Conservation (phyloP, 92 coral and sea anemone genomes). For the Actinostola sp. region DNA sequence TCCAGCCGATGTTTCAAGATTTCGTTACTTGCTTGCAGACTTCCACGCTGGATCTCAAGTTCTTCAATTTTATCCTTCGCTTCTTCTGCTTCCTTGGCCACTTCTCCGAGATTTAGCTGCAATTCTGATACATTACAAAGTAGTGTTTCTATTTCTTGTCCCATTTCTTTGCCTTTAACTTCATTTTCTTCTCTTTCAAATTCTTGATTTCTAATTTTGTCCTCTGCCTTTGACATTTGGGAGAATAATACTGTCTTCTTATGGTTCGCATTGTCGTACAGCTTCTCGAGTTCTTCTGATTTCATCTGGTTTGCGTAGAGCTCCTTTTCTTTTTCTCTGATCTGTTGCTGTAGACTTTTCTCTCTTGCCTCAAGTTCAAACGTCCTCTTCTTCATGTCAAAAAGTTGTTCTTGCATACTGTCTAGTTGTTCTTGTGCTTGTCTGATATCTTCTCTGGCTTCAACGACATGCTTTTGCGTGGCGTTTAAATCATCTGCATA, state of each 20-base stretch:
- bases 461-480: conserved; percentile 59
- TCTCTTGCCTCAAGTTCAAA: conserved; percentile 82
- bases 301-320: conserved; percentile 52
- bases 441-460: conserved; percentile 63
- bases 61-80: conserved; percentile 62
- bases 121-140: conserved; percentile 38
- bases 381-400: conserved; percentile 61
- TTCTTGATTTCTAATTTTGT: conserved; percentile 56
- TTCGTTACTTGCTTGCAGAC: conserved; percentile 77
- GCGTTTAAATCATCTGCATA: conserved; percentile 59
- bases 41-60: conserved; percentile 67
- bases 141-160: conserved; percentile 28
- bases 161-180: conserved; percentile 30
- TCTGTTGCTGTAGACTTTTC: conserved; percentile 53
- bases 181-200: conserved; percentile 44
- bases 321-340: conserved; percentile 69
- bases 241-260: conserved; percentile 65
- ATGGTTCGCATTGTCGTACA: conserved; percentile 60
- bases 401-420: conserved; percentile 59
- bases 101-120: conserved; percentile 28
- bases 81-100: conserved; percentile 21
- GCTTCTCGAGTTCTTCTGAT: conserved; percentile 64
- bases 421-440: conserved; percentile 61
- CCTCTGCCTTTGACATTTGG: conserved; percentile 72
- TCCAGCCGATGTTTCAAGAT: conserved; percentile 64